Evolutionary conservation across 2,113 vertebrate species (phyloP), one percentile per base, ranked within the genome.

Genomic region (Alethe diademata): DNA sequence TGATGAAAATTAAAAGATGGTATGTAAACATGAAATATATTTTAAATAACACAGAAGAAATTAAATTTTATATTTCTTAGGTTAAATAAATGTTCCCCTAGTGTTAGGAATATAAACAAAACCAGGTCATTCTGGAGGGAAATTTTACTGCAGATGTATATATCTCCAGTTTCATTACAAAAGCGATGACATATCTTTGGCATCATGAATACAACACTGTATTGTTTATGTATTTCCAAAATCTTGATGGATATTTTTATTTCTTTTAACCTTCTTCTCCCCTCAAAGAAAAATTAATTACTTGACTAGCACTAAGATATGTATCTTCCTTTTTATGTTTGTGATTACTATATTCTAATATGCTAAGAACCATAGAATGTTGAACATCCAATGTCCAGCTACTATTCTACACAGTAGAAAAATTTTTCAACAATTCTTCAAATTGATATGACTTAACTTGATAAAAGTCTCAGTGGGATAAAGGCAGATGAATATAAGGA

Each of bases 221-320:
- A 88, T 67, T 73, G 36, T 84, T 82, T 79, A 78, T 9, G 40
- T 87, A 94, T 92, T 95, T 86, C 29, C 60, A 93, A 8, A 81
- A 47, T 88, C 83, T 78, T 95, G 73, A 93, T 61, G 78, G 62
- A 91, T 90, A 47, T 66, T 85, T 90, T 95, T 89, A 85, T 60
- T 81, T 54, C 43, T 78, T 73, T 96, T 90, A 93, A 92, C 82
- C 38, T 82, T 65, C 45, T 60, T 67, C 56, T 88, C 28, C n/a
- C 8, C 12, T 48, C 43, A 73, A 86, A 82, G 4, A 71, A 95
- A 96, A 96, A 94, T 28, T 80, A 96, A 93, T 94, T 95, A 93
- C 62, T 96, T 97, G 56, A 91, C 79, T 95, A 95, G 86, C 79
- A 97, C 74, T 94, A 93, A 97, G 80, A 96, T 72, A 96, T 35